Evolutionary conservation across 2,797 vertebrate genomes (phyloP).

Genomic region (Takifugu rubripes): DNA sequence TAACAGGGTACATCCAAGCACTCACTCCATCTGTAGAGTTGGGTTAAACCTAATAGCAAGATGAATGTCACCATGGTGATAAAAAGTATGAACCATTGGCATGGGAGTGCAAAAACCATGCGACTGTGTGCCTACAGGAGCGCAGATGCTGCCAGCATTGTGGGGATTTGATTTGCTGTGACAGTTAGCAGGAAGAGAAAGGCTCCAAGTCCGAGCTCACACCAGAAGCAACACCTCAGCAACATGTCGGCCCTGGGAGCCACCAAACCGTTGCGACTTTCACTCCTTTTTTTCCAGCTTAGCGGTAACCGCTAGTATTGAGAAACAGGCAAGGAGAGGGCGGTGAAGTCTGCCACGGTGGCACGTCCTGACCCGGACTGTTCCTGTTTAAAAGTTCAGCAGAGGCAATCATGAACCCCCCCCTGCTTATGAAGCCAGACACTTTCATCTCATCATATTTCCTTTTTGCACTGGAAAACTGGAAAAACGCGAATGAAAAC

Average conservation of each 20-base stretch:
- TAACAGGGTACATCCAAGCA: no score
- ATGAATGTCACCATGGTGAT: conserved; percentile 34
- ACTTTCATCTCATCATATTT: no score
- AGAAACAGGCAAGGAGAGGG: conserved; percentile 3
- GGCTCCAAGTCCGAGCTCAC: conserved; percentile 26
- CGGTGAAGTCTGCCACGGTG: not conserved
- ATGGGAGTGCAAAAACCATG: conserved; percentile 5
- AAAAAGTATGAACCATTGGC: conserved; percentile 9
- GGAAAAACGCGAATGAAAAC: no score
- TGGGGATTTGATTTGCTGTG: conserved; percentile 14
- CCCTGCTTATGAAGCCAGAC: no score
- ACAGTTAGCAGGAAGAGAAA: conserved; percentile 33
- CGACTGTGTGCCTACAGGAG: not conserved
- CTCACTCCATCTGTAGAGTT: no score
- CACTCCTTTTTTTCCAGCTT: conserved; percentile 8
- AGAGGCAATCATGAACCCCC: no score
- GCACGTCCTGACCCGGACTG: no score
- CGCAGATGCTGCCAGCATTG: no score
- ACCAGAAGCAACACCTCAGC: conserved; percentile 25
- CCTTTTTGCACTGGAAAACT: no score
- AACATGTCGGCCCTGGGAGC: conserved; percentile 4
- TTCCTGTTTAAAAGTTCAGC: no score
- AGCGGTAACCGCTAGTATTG: not conserved
- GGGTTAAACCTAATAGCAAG: not conserved
- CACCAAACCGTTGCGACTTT: not conserved